A percentile compares a stretch with the other conserved stretches of the same genome.
Evolutionary conservation across 2,888 invertebrate genomes (phyloP).

Genomic region (Camptogramma bilineatum): DNA sequence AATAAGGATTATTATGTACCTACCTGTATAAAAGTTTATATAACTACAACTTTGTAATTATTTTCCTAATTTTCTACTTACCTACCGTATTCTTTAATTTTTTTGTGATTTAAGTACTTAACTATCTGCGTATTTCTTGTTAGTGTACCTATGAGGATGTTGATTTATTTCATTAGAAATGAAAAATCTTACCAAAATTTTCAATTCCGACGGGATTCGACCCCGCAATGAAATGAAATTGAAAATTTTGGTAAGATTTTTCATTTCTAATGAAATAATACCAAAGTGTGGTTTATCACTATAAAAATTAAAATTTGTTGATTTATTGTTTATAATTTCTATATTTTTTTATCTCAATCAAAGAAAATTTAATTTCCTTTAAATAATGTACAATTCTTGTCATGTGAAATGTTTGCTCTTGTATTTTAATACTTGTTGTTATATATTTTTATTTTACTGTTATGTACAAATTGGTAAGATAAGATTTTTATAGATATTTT

Average conservation of each 20-base stretch:
- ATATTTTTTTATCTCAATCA: not conserved
- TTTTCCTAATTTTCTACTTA: not conserved
- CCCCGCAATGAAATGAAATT: too few species aligned
- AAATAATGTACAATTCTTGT: not conserved
- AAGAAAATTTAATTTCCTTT: not conserved
- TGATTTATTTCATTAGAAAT: too few species aligned
- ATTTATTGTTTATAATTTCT: too few species aligned
- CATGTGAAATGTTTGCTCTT: not conserved
- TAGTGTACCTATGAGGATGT: not conserved
- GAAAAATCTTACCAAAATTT: too few species aligned
- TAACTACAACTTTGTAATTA: not conserved
- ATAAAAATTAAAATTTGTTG: too few species aligned
- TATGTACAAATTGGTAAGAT: conserved; percentile 12
- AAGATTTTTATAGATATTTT: conserved; percentile 7
- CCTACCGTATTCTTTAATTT: not conserved
- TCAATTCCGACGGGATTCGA: too few species aligned
- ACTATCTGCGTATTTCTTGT: not conserved
- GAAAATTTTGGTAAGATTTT: too few species aligned
- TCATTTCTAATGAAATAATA: too few species aligned
- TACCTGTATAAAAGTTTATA: too few species aligned
- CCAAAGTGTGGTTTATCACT: too few species aligned
- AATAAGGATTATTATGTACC: not conserved
- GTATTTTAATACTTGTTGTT: not conserved
- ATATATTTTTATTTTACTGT: not conserved
- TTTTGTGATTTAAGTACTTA: not conserved